Evolutionary conservation across 37 sponge, comb jelly and placozoan genomes (phyloP), one percentile per base, ranked within the genome.

Genomic region (Aplysina aerophoba): DNA sequence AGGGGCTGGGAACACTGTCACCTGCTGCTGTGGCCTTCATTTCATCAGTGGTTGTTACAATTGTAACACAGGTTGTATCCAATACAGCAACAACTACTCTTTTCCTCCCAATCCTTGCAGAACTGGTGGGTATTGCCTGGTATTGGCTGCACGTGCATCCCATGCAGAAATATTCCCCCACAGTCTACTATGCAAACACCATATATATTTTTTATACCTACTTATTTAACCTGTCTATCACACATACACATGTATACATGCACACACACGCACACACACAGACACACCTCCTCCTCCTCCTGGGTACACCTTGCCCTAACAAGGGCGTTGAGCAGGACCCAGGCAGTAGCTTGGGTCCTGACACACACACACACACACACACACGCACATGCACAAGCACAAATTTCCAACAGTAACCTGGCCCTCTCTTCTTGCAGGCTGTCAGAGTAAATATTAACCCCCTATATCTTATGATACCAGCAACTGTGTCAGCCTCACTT

Each of bases 41-140:
- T 5, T 65, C 95, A 27, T 85, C 87, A 14, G 58, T 89, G 19
- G 79, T 95, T 21, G 85, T 95, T 39, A 87, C 94, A 31, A 19
- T 68, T 1, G 54, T 90, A 14, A 97, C 98, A 15, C 94, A 97
- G 68, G 92, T 97, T 34, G 87, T 93, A 31, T 95, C 98, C 80
- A 97, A 97, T 75, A 88, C 90, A 4, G 95, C 98, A 8, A 88
- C 94, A 30, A 88, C 96, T 24, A 95, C 98, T n/a, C 87, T 97
- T 31, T 93, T 97, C 73, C 92, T 97, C 15, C 98, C 98, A 5
- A 86, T 97, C 54, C 89, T 97, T 6, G 85, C 90, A 22, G 30
- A 85, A 80, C 71, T 96, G 87, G 97, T 94, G 63, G 84, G 90
- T 37, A 28, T 27, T 8, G 3, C 3, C 50, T 44, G n/a, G n/a